phyloP scores from a whole-genome alignment of 1,140 invertebrate species.

The Ruditapes philippinarum region DNA sequence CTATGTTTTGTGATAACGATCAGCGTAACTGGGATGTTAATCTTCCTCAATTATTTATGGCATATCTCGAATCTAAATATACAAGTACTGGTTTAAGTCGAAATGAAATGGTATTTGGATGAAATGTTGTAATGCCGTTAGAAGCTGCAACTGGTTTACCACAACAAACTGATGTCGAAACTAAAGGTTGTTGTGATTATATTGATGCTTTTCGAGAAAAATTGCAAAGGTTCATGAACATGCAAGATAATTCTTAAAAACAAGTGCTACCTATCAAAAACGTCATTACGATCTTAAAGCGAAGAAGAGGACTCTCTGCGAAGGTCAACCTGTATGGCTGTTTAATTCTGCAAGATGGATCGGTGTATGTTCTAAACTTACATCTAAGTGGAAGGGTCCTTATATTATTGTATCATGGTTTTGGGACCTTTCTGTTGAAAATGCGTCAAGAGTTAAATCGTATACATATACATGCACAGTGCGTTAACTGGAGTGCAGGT shows the following conservation, averaged over 20 bases:
- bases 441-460: too few relatives aligned
- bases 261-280: background rate
- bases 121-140: background rate
- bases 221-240: background rate
- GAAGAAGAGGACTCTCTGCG: background rate
- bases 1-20: conserved; percentile 20
- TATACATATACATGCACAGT: too few relatives aligned
- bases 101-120: conserved; percentile 41
- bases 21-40: conserved; percentile 61
- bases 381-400: conserved; percentile 14
- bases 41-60: conserved; percentile 47
- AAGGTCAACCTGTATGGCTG: conserved; percentile 1
- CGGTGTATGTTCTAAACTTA: conserved; percentile 1
- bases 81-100: conserved; percentile 44
- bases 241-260: background rate
- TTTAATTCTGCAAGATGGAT: background rate
- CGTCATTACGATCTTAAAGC: conserved; percentile 21
- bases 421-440: too few relatives aligned
- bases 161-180: background rate
- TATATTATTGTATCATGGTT: too few relatives aligned
- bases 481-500: too few relatives aligned
- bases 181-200: background rate
- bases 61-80: conserved; percentile 51
- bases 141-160: background rate
- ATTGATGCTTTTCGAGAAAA: background rate